These are phyloP conservation scores for Nomada lathburiana DNA, from an alignment of 2,888 invertebrate genomes.

Conservation along the genomic window DNA sequence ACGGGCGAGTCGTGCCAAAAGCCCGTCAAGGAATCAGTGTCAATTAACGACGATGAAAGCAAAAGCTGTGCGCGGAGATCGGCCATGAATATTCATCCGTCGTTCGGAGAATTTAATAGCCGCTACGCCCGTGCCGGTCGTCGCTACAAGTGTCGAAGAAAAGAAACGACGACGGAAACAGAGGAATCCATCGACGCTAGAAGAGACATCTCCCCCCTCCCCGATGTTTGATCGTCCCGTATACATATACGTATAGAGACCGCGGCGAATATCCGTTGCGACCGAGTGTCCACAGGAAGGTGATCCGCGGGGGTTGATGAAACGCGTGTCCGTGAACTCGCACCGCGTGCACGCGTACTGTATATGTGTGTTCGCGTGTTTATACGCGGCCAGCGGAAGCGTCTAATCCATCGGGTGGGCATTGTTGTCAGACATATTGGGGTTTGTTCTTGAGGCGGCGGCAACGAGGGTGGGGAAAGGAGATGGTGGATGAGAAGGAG, in stretches of 20 bases:
- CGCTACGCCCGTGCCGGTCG: constrained; percentile 35
- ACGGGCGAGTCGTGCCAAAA: constrained; percentile 55
- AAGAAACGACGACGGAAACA: constrained; percentile 44
- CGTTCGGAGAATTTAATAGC: constrained; percentile 71
- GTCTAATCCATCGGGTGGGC: constrained; percentile 81
- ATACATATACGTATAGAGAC: not conserved
- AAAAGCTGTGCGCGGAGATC: constrained; percentile 69
- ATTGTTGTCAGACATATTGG: constrained; percentile 83
- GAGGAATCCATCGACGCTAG: constrained; percentile 29
- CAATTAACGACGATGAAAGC: constrained; percentile 73
- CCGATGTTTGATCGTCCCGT: constrained; percentile 29
- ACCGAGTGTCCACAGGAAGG: constrained; percentile 3
- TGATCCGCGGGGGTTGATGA: constrained; percentile 10
- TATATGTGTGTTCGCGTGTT: constrained; percentile 32
- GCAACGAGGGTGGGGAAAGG: constrained; percentile 73
- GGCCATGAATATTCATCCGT: constrained; percentile 70
- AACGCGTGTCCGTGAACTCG: not conserved
- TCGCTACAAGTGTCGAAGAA: constrained; percentile 56
- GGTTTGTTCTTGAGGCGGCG: constrained; percentile 83
- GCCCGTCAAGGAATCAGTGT: constrained; percentile 74
- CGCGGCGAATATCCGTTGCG: constrained; percentile 9
- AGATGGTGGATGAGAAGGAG: constrained; percentile 71
- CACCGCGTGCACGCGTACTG: constrained; percentile 12
- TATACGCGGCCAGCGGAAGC: constrained; percentile 72
- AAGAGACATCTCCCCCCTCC: constrained; percentile 22